Percentiles rank a stretch among this genome's conserved stretches.
Conservation (phyloP, 1,140 invertebrate genomes). For the Neodiprion pinetum region DNA sequence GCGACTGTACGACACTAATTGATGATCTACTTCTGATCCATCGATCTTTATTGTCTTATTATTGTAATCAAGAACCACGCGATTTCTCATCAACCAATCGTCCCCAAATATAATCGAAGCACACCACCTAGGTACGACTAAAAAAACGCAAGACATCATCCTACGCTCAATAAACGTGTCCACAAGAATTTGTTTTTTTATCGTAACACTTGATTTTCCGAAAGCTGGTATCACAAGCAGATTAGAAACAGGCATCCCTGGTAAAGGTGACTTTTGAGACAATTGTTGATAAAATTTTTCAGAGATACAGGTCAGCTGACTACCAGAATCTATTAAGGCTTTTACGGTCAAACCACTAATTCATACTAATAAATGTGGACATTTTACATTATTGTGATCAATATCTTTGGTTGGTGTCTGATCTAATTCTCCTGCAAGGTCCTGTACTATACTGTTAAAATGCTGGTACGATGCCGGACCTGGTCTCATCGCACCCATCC, state of each 20-base stretch:
- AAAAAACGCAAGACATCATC: background rate
- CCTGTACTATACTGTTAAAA: background rate
- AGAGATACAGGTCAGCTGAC: background rate
- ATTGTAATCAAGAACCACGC: background rate
- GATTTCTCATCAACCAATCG: background rate
- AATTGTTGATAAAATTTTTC: background rate
- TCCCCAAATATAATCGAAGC: background rate
- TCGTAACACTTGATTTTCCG: background rate
- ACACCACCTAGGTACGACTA: background rate
- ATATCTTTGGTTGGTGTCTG: background rate
- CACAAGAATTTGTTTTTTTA: background rate
- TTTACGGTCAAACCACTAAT: background rate
- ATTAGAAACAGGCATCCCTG: background rate
- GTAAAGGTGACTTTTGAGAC: background rate
- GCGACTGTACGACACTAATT: background rate
- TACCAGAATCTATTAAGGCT: background rate
- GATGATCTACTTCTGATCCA: background rate
- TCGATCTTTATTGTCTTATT: background rate
- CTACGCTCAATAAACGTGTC: background rate
- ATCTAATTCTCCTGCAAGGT: background rate
- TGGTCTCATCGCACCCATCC: background rate
- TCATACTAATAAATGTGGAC: background rate
- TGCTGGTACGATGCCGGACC: background rate
- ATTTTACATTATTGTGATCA: slow-evolving; percentile 1
- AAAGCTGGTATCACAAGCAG: background rate